Conservation (phyloP, 2,113 vertebrate genomes). For the Nettapus auritus region DNA sequence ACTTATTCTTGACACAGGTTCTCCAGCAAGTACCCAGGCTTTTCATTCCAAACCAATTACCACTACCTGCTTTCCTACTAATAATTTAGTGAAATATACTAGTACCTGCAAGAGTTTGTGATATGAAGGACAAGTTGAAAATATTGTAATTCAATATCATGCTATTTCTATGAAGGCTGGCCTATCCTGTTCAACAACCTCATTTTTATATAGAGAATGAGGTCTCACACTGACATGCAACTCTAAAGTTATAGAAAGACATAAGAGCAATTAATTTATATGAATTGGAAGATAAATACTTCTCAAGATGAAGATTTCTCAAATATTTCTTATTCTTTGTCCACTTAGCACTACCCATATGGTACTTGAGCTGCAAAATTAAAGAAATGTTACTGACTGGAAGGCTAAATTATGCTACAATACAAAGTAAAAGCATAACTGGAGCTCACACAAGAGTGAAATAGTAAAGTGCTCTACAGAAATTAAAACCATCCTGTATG, state of each 20-base stretch:
- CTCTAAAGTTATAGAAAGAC: background rate
- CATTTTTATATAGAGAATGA: background rate
- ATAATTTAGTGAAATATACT: background rate
- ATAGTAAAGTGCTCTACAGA: background rate
- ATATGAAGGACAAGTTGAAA: background rate
- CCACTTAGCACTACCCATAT: background rate
- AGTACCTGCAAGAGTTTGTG: background rate
- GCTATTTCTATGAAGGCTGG: background rate
- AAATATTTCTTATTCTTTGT: background rate
- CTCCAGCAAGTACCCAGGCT: background rate
- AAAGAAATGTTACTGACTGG: background rate
- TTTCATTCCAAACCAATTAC: background rate
- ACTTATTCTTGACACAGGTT: background rate
- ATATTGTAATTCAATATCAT: background rate
- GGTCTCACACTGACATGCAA: background rate
- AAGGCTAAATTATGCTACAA: background rate
- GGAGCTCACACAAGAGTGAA: background rate
- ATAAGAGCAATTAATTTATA: background rate
- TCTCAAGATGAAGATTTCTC: background rate
- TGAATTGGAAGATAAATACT: background rate
- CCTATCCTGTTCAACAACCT: background rate
- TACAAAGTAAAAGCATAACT: background rate
- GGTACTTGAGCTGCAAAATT: background rate
- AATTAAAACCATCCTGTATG: background rate
- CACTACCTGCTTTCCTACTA: background rate